Evolutionary conservation across 2,797 vertebrate genomes (phyloP).

Genomic region (Hippoglossus hippoglossus): DNA sequence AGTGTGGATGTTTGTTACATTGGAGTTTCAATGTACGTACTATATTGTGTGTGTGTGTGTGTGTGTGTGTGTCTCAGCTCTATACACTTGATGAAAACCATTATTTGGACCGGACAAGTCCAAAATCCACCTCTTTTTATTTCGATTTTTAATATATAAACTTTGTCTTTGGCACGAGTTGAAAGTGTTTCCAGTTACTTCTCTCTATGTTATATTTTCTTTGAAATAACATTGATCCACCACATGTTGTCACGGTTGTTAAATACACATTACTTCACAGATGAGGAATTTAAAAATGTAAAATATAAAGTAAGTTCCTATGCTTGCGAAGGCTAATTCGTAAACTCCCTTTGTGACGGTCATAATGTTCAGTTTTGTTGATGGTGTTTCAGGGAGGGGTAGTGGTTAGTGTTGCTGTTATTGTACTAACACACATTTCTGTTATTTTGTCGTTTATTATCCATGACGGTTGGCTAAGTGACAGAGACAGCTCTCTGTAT

Average conservation of each 20-base stretch:
- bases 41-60: not conserved
- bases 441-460: not conserved
- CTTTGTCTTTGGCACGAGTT: not conserved
- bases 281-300: too few relatives aligned
- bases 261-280: too few relatives aligned
- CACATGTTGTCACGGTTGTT: not conserved
- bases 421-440: not conserved
- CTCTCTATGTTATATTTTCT: not conserved
- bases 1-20: too few relatives aligned
- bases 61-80: not conserved
- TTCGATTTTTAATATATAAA: not conserved
- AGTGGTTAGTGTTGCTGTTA: not conserved
- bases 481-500: not conserved
- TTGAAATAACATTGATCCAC: not conserved
- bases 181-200: constrained; percentile 6
- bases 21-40: not conserved
- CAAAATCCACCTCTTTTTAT: not conserved
- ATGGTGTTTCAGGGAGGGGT: not conserved
- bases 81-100: not conserved
- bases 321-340: too few relatives aligned
- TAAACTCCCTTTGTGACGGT: not conserved
- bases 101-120: not conserved
- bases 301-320: too few relatives aligned
- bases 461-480: not conserved
- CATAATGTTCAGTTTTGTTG: not conserved